Base-by-base conservation (phyloP, 2,888 invertebrate genomes). In the Dioctria linearis region DNA sequence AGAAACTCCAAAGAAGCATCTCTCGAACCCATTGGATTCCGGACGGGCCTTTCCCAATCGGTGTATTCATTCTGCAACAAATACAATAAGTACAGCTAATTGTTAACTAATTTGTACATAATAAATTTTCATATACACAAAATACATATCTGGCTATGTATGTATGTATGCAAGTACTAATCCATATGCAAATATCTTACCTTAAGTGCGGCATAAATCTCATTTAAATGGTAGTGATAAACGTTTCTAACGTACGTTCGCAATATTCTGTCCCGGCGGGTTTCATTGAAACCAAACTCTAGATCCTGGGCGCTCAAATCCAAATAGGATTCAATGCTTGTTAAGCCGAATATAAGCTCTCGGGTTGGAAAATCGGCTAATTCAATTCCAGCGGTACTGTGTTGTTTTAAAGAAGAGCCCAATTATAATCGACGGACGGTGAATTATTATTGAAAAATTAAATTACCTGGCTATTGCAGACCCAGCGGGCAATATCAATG, bases 191-290 rank as follows among this genome's bases (percentile, higher is more conserved):
- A 25, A 25, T 25, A 25, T 25, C 25, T 84, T 75, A 89, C 89
- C 88, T 91, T 91, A 85, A 98, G 91, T 78, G 98, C 97, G 78
- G 97, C 96, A 89, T 96, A 96, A 86, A 96, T 96, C 90, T 98
- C 98, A 90, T 96, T 97, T 85, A 98, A 92, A 90, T 98, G 98
- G 90, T 95, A 98, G 87, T 95, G 95, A 90, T 96, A 98, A 80
- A 97, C 94, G 90, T 98, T 98, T 83, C 98, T 93, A 83, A 98
- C 97, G 89, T 96, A 95, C 71, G 97, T 97, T 90, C 98, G 92
- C 85, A 96, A 91, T 87, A 96, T 95, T 82, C 95, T 92, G 89
- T 96, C 96, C 82, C 96, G 91, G 82, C 95, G 91, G 83, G 95
- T 95, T 90, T 96, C 95, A 89, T 96, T 95, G 89, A 98, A 94